Conservation (phyloP, 2,797 vertebrate genomes). For the Myotis findleyi region DNA sequence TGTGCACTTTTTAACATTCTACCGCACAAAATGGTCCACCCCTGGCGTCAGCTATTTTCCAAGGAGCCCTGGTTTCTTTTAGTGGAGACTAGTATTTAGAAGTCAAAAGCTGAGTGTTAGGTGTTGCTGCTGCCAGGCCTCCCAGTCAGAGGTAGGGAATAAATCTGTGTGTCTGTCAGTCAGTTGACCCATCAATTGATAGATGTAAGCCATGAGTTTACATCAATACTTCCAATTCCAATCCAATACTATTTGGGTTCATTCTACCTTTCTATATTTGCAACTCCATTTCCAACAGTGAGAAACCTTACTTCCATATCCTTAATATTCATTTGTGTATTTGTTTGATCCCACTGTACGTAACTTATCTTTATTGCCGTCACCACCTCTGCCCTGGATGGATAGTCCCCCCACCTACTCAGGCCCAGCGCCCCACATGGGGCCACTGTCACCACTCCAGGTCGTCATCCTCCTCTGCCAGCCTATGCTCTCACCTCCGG, state of each 20-base stretch:
- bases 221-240: neutral
- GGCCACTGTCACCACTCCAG: neutral
- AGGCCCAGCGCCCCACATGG: neutral
- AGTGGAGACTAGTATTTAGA: neutral
- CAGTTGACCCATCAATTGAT: neutral
- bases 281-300: neutral
- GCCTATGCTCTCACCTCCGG: neutral
- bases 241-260: neutral
- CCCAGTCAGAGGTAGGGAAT: neutral
- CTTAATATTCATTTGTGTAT: too few species aligned
- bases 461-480: neutral
- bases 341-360: neutral
- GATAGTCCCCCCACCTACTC: neutral
- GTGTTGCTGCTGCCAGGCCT: neutral
- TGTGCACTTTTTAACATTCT: neutral
- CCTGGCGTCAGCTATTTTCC: neutral
- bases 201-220: neutral
- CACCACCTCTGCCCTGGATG: fast-evolving
- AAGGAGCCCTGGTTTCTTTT: neutral
- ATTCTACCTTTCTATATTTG: neutral
- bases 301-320: neutral
- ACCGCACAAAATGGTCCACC: neutral
- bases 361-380: neutral
- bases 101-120: neutral
- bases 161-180: neutral